Base-by-base conservation (phyloP, 2,113 vertebrate species). In the Labrus mixtus region DNA sequence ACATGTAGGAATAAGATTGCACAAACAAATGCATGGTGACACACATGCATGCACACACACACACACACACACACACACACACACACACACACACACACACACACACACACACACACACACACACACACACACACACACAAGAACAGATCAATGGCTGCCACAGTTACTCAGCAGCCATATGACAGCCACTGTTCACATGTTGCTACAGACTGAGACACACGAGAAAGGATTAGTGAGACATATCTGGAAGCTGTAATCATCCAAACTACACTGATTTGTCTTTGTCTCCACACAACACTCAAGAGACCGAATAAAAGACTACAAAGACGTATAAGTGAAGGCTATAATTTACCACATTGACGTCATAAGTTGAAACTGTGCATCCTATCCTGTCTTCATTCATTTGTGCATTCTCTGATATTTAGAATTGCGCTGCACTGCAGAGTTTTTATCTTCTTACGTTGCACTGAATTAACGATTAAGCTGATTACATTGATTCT, bases 101-200 rank as follows among this genome's bases (percentile, higher is more conserved):
- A 45, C 43, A 45, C 43, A 45, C 43, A 13, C 43, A 45, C 43
- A 45, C 11, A 45, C 43, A 45, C 58, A 61, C 76, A 48, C 46
- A 48, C 46, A 48, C 46, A 48, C 46, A 48, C 46, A 48, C 25
- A 20, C 37, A 61, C 66, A 20, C 67, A 66, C 63, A 60, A 29
- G n/a, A 8, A 19, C 58, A 68, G 62, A 86, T 80, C 73, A 43
- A 66, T 84, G 83, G 20, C 8, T 75, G 79, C 75, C 73, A 86
- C 80, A 41, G 77, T 66, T 66, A 41, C 73, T 84, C 63, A 73
- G 70, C 45, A 54, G 59, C 79, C 82, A 73, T 66, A 70, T 86
- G 79, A 83, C 74, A 78, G 63, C 46, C 48, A 58, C 41, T 66
- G 63, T 71, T 81, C 76, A 84, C 64, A 72, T 75, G 74, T 68